These are phyloP conservation scores for Oncorhynchus kisutch DNA, from an alignment of 2,113 vertebrate genomes.

Conservation along the genomic window DNA sequence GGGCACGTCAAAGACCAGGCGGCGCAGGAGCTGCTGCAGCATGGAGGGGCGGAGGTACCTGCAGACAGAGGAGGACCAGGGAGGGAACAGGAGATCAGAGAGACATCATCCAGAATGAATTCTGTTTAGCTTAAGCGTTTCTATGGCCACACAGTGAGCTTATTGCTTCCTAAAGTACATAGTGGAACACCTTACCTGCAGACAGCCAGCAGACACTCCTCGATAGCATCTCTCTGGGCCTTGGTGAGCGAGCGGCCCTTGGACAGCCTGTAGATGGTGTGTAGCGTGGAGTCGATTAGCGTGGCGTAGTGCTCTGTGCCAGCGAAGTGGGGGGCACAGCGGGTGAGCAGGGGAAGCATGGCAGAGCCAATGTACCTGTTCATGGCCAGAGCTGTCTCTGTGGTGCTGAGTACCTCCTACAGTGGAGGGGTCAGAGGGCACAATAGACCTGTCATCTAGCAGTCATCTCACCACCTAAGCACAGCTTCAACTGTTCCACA, in stretches of 20 bases:
- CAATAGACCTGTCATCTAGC: neutral
- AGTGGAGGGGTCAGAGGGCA: neutral
- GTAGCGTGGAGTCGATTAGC: conserved; percentile 90
- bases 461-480: no score
- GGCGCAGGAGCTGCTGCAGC: conserved; percentile 92
- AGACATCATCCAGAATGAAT: no score
- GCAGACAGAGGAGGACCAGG: conserved; percentile 8
- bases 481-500: no score
- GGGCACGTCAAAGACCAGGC: conserved; percentile 96
- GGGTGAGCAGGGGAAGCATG: conserved; percentile 90
- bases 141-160: neutral
- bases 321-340: conserved; percentile 91
- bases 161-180: neutral
- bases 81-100: neutral
- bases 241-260: conserved; percentile 97
- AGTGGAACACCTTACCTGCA: conserved; percentile 81
- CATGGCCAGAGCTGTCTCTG: conserved; percentile 91
- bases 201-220: conserved; percentile 92
- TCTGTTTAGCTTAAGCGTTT: neutral
- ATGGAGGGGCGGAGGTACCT: conserved; percentile 95
- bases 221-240: conserved; percentile 95
- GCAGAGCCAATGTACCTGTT: conserved; percentile 94
- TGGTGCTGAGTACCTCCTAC: conserved; percentile 91
- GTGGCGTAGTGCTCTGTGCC: conserved; percentile 90
- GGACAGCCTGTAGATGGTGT: conserved; percentile 94